Conservation (phyloP, 2,888 invertebrate species). For the Mechanitis messenoides region DNA sequence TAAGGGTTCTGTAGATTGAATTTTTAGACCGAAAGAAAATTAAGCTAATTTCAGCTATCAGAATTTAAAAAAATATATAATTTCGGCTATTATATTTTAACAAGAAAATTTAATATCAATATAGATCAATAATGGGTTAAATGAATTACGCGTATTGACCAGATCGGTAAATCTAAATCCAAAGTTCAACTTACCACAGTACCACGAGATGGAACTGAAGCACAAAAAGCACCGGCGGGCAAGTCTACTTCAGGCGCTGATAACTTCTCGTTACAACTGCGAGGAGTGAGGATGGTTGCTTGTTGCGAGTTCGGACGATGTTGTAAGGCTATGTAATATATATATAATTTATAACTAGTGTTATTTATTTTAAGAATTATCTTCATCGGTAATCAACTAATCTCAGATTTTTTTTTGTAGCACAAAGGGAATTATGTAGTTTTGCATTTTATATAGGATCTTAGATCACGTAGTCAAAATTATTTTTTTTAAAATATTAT, state of each 20-base stretch:
- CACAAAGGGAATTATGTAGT: too few species aligned
- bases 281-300: conserved; percentile 42
- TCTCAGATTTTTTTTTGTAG: too few species aligned
- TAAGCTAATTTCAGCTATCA: neutral
- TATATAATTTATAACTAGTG: neutral
- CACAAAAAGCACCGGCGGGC: conserved; percentile 52
- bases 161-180: too few species aligned
- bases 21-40: too few species aligned
- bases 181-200: conserved; percentile 46
- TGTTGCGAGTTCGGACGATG: conserved; percentile 50
- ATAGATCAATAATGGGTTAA: conserved; percentile 4
- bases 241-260: conserved; percentile 37
- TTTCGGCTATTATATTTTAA: neutral
- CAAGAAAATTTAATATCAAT: conserved; percentile 6
- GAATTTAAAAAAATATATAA: neutral
- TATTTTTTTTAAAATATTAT: too few species aligned
- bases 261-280: conserved; percentile 44
- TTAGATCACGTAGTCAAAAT: too few species aligned
- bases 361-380: neutral
- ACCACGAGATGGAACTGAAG: conserved; percentile 40
- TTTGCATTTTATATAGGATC: too few species aligned
- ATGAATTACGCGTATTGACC: neutral
- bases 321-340: conserved; percentile 36
- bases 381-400: too few species aligned
- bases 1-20: too few species aligned